Base-by-base conservation (phyloP, 2,797 vertebrate species). In the Typhlichthys eigenmanni region DNA sequence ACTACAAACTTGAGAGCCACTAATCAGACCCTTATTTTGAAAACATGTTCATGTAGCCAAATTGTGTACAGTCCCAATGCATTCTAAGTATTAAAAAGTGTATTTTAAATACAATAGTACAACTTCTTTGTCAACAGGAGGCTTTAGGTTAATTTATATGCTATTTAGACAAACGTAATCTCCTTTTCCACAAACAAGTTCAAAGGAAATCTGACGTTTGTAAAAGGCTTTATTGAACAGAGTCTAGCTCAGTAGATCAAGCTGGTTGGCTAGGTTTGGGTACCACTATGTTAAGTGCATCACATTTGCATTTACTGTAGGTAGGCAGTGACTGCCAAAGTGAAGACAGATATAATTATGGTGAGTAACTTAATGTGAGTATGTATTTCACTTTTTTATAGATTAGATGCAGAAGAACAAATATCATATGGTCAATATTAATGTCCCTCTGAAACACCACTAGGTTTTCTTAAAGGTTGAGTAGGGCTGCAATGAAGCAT, bases 71-170 rank as follows among this genome's bases (percentile, higher is more conserved):
- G 71, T 66, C 79, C 62, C 60, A 60, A 70, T 68, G 1, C 24
- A 29, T 29, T 29, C 24, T 29, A 87, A 14, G 49, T 79, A 72
- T 72, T 84, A 85, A 72, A 73, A 81, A 71, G 69, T 74, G 72
- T 83, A 80, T 79, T 58, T 43, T 68, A 69, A 84, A 78, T 82
- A 59, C 82, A 62, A 64, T 78, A 85, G 80, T 87, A 91, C 88
- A 92, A 91, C 90, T 91, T 93, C 89, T 89, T 88, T 66, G 69
- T 78, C 78, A 62, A 83, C 81, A 87, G 91, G 92, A 91, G 90
- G 89, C 89, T 88, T 85, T 85, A 80, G 85, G 80, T 91, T 94
- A 92, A 92, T 93, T 92, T 93, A 93, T 93, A 90, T 90, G 72
- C 79, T 87, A 85, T 79, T 60, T 84, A 87, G 83, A 74, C 57